Base-by-base conservation (phyloP, 2,113 vertebrate genomes). In the Notothenia rossii region DNA sequence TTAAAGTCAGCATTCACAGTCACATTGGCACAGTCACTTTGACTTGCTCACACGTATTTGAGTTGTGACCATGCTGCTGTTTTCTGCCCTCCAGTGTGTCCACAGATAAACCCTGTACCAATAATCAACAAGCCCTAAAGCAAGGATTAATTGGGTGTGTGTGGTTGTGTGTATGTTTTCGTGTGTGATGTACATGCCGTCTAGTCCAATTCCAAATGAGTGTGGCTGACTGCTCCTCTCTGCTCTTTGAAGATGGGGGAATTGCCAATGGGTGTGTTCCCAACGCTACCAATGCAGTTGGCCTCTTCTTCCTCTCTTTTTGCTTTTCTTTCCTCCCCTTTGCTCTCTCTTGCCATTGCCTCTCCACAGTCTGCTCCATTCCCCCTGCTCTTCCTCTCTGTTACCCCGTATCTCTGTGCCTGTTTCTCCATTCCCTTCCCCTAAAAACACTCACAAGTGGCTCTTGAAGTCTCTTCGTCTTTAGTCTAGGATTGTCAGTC, bases 251-350 rank as follows among this genome's bases (percentile, higher is more conserved):
- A 88, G 91, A 75, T 84, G 91, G 60, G 43, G 54, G 81, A 88
- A 94, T 88, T 86, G 75, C 77, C 85, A 85, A 89, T 87, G 75
- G 86, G 80, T 87, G 90, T 77, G 93, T 90, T 88, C 72, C 87
- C 63, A 36, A 70, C 33, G 29, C 10, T 40, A 7, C 18, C 50
- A 40, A 40, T 7, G 36, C 62, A 45, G 55, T 49, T 14, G 49
- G 46, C 40, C 13, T 68, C 18, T 17, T 43, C 50, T 68, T 70
- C 62, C 66, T 59, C 10, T 75, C 48, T 17, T 79, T 14, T 29
- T 73, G 15, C 22, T 18, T 59, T 55, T 7, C 1, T 50, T 22
- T 15, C 29, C 11, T n/a, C 20, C 33, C 7, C 20, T 69, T 53
- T 40, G 22, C 15, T 75, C 7, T 2, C 13, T 54, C 2, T 59